phyloP scores from a whole-genome alignment of 2,888 invertebrate species.

The Eupithecia subumbrata region DNA sequence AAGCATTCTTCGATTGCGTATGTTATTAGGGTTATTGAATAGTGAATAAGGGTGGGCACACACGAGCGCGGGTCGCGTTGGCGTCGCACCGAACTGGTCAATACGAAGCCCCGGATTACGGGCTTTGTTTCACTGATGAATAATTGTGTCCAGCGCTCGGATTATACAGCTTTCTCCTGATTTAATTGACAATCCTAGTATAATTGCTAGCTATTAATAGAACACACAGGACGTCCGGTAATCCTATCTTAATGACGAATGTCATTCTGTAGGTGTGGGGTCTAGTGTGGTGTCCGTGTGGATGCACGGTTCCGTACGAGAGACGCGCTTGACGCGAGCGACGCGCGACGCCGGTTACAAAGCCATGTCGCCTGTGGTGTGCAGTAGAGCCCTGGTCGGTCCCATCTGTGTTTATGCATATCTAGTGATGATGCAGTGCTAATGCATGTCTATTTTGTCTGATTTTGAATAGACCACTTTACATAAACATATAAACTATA shows the following conservation, averaged over 20 bases:
- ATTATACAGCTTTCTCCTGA: slow-evolving; percentile 78
- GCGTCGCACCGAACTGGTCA: slow-evolving; percentile 66
- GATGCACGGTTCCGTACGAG: slow-evolving; percentile 25
- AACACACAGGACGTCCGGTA: slow-evolving; percentile 63
- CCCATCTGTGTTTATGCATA: not conserved
- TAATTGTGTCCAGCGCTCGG: slow-evolving; percentile 80
- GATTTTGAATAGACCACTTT: not conserved
- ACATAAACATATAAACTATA: not conserved
- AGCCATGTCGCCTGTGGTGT: slow-evolving; percentile 37
- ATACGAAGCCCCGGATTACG: slow-evolving; percentile 71
- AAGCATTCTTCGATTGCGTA: slow-evolving; percentile 43
- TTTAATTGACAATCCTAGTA: slow-evolving; percentile 79
- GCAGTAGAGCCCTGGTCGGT: slow-evolving; percentile 35
- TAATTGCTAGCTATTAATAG: slow-evolving; percentile 76
- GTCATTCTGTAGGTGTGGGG: slow-evolving; percentile 31
- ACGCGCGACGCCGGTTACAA: slow-evolving; percentile 43
- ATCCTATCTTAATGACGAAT: slow-evolving; percentile 54
- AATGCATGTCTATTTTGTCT: not conserved
- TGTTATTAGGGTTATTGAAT: slow-evolving; percentile 65
- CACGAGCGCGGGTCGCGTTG: slow-evolving; percentile 45
- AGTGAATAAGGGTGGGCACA: slow-evolving; percentile 61
- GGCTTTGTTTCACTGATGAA: slow-evolving; percentile 79
- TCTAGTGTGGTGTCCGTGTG: slow-evolving; percentile 15
- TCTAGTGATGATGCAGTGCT: slow-evolving; percentile 8
- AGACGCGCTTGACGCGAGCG: slow-evolving; percentile 34